These are phyloP conservation scores for Sesia apiformis DNA, from an alignment of 2,888 invertebrate genomes.

Conservation along the genomic window DNA sequence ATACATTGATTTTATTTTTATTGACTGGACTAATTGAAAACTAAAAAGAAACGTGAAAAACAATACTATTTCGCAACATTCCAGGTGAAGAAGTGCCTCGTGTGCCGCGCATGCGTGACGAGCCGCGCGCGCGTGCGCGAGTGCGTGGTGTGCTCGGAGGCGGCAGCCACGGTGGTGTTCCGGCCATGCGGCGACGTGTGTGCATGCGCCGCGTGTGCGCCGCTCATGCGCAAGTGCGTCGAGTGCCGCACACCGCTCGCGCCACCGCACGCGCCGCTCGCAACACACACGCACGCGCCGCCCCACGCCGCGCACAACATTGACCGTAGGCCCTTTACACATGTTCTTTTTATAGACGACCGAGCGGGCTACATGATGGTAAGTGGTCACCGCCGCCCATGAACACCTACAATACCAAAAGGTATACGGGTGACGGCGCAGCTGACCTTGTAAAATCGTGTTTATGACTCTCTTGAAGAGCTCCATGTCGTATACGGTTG, in stretches of 20 bases:
- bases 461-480: too few species aligned
- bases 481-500: too few species aligned
- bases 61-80: neutral
- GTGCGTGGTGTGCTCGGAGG: conserved; percentile 96
- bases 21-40: too few species aligned
- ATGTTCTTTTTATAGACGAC: too few species aligned
- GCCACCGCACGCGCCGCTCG: conserved; percentile 48
- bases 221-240: conserved; percentile 98
- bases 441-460: too few species aligned
- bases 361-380: too few species aligned
- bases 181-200: conserved; percentile 97
- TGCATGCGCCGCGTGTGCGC: conserved; percentile 89
- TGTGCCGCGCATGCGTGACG: conserved; percentile 90
- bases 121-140: conserved; percentile 92
- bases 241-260: conserved; percentile 90
- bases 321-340: neutral
- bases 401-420: too few species aligned
- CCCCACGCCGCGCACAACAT: conserved; percentile 6
- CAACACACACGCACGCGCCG: conserved; percentile 24
- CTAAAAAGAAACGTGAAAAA: too few species aligned
- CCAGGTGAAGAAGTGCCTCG: conserved; percentile 93
- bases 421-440: too few species aligned
- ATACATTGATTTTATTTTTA: too few species aligned
- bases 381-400: too few species aligned
- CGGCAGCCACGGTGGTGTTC: conserved; percentile 93